Base-by-base conservation (phyloP, 1,140 invertebrate species). In the Drosophila malerkotliana region DNA sequence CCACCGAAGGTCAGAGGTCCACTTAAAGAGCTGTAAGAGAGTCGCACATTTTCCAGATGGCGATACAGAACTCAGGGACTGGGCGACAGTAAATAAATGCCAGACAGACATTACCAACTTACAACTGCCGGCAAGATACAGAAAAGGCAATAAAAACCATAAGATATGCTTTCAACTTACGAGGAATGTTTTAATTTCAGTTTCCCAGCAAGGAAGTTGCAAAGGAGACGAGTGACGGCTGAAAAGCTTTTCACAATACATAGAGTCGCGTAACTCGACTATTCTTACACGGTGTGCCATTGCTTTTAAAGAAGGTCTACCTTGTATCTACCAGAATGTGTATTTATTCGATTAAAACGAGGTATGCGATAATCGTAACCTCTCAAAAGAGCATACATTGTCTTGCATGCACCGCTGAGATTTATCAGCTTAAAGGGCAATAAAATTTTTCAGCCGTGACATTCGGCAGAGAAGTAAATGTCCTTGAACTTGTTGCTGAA, bases 131-230 rank as follows among this genome's bases (percentile, higher is more conserved):
- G 52, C 72, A 37, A 52, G 51, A 63, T 55, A 60, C 68, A 73
- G 51, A 74, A 41, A 48, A 45, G 48, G 71, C 72, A 74, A 75
- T 75, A 75, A 75, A 76, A 66, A 30, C n/a, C 54, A 78, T 47
- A 41, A 49, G 55, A 73, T 39, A 53, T 64, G 34, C 44, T 34
- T 39, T 41, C 44, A 84, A 58, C 57, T 72, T 60, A 30, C 44
- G 21, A 77, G 77, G 81, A 84, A 84, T 84, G 80, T 84, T 84
- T 80, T 85, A 84, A 84, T 85, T 84, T 84, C 39, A 77, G 66
- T 80, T 79, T 57, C 44, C 10, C 4, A 8, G 24, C 51, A 10
- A 48, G 64, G 51, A 68, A 69, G 44, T 48, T 30, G 62, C 34
- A 18, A 32, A 21, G 15, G 21, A 66, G 60, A 66, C 41, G 60